Base-by-base conservation (phyloP, 2,797 vertebrate species). In the Pantherophis vulpinus region DNA sequence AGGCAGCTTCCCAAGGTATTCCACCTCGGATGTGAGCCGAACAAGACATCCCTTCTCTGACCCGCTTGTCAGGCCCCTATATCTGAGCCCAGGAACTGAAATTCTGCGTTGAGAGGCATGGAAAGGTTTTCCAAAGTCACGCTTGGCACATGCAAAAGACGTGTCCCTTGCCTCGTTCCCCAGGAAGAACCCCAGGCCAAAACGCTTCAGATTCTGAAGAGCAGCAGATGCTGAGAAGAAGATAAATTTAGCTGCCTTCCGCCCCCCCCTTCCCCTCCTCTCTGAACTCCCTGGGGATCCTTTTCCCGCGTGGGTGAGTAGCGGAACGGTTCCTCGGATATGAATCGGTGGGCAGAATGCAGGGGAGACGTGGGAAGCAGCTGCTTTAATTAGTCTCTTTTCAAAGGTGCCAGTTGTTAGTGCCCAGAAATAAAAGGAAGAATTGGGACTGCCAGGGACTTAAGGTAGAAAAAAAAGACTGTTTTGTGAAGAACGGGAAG, bases 371-470 rank as follows among this genome's bases (percentile, higher is more conserved):
- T 92, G 94, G 96, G 0, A 2, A 94, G 94, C 87, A 92, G 95
- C 93, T 86, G 92, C 94, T 95, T 96, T 96, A 96, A 96, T 97
- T 95, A 96, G 95, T 91, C 60, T 66, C 89, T 89, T 92, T 88
- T 96, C 95, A 95, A 95, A 95, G 70, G 92, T 96, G 95, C 90
- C 92, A 94, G 70, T 96, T 94, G 94, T 92, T 79, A 61, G 92
- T 70, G 90, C 94, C 93, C 51, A 11, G 88, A 94, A 94, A 92
- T 83, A 88, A 37, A 91, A 94, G 60, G 89, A 92, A 47, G 74
- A 92, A 94, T 60, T 88, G 29, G 94, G 93, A 91, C 59, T 54
- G 83, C 2, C 27, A 54, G 18, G 93, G 93, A 56, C 20, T 12
- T 10, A 61, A 27, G 55, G 7, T 37, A 59, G 56, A 5, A 59